Evolutionary conservation across 2,113 vertebrate genomes (phyloP).

Genomic region (Philantomba maxwellii): DNA sequence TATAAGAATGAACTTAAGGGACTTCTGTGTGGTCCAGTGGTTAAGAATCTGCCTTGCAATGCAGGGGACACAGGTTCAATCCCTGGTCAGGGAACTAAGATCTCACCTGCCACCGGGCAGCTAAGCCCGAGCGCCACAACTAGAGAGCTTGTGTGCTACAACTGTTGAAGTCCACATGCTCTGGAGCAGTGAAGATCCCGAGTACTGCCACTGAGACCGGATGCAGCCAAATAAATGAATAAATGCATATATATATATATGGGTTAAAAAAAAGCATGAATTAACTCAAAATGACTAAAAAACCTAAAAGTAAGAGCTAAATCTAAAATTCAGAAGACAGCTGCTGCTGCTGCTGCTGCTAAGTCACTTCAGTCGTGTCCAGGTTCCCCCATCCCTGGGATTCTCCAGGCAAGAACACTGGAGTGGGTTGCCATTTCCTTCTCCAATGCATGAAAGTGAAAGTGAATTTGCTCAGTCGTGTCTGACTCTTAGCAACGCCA

Average conservation of each 20-base stretch:
- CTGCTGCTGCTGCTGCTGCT: too few species aligned
- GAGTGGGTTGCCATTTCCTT: too few species aligned
- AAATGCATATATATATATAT: background rate
- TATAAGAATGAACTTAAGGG: background rate
- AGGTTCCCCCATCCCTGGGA: too few species aligned
- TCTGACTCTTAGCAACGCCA: too few species aligned
- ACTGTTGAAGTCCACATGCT: background rate
- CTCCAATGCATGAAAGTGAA: too few species aligned
- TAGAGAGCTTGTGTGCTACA: background rate
- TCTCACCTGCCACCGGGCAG: accelerated
- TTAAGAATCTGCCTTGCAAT: background rate
- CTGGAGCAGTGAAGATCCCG: background rate
- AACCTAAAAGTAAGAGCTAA: too few species aligned
- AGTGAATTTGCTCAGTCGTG: too few species aligned
- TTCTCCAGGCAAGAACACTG: too few species aligned
- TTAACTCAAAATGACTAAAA: too few species aligned
- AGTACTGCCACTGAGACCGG: background rate
- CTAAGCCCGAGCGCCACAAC: background rate
- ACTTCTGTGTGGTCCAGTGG: background rate
- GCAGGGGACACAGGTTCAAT: background rate
- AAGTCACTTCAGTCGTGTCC: too few species aligned
- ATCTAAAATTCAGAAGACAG: too few species aligned
- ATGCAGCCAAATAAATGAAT: background rate
- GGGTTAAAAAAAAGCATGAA: too few species aligned
- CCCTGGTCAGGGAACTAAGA: background rate